Evolutionary conservation across 2,797 vertebrate species (phyloP).

Genomic region (Semaprochilodus insignis): DNA sequence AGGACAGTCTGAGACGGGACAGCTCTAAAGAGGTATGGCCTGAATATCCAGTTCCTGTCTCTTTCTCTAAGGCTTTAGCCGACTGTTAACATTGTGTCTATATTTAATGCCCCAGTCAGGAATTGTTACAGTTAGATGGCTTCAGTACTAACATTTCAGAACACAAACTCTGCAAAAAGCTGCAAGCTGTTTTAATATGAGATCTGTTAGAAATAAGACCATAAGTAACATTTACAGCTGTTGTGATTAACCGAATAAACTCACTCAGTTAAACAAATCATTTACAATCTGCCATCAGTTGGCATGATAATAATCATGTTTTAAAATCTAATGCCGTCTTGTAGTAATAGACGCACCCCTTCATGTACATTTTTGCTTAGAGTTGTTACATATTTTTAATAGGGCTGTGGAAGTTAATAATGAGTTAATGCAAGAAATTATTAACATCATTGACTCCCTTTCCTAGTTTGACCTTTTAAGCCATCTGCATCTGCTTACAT

Average conservation of each 20-base stretch:
- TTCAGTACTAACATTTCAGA: background rate
- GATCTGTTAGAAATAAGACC: background rate
- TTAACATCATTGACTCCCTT: too few relatives aligned
- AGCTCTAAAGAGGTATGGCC: slow-evolving; percentile 55
- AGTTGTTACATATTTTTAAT: too few relatives aligned
- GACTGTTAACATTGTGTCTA: slow-evolving; percentile 2
- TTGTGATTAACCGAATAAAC: background rate
- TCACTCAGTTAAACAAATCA: too few relatives aligned
- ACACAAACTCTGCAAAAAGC: background rate
- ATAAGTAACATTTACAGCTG: background rate
- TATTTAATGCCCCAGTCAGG: slow-evolving; percentile 26
- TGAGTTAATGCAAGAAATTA: too few relatives aligned
- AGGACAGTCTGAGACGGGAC: slow-evolving; percentile 55
- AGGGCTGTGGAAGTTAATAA: too few relatives aligned
- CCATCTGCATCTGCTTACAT: too few relatives aligned
- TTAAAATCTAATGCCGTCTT: too few relatives aligned
- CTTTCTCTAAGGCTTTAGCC: slow-evolving; percentile 22
- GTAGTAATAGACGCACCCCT: too few relatives aligned
- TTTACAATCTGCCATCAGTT: too few relatives aligned
- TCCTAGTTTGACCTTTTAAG: too few relatives aligned
- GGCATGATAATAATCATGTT: too few relatives aligned
- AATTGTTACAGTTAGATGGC: background rate
- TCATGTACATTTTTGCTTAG: too few relatives aligned
- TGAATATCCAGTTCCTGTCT: slow-evolving; percentile 22
- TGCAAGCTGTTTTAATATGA: background rate